Percentiles rank a stretch among this genome's conserved stretches.
Conservation (phyloP, 1,140 invertebrate genomes). For the Dryas iulia region DNA sequence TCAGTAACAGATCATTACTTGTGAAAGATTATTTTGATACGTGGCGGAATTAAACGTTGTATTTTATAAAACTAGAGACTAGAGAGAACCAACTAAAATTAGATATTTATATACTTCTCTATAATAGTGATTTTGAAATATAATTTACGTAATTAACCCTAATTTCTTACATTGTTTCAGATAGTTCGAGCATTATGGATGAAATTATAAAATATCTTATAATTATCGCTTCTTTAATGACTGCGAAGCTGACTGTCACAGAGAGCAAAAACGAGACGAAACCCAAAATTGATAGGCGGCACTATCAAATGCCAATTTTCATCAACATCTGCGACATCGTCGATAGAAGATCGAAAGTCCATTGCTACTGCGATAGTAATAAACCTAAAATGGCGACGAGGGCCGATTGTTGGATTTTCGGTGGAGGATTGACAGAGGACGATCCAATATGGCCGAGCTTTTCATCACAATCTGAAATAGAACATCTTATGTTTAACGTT, state of each 20-base stretch:
- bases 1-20: no score
- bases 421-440: slow-evolving; percentile 81
- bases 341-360: slow-evolving; percentile 69
- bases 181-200: slow-evolving; percentile 49
- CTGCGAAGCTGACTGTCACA: slow-evolving; percentile 58
- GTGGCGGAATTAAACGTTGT: no score
- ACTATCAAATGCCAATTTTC: slow-evolving; percentile 64
- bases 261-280: slow-evolving; percentile 66
- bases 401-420: slow-evolving; percentile 84
- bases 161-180: slow-evolving; percentile 59
- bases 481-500: slow-evolving; percentile 85
- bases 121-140: no score
- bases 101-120: no score
- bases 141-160: no score
- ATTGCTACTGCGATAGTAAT: slow-evolving; percentile 75
- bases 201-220: slow-evolving; percentile 65
- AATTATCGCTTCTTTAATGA: slow-evolving; percentile 66
- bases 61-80: no score
- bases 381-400: slow-evolving; percentile 65
- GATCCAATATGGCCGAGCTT: slow-evolving; percentile 87
- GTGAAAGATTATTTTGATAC: no score
- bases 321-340: slow-evolving; percentile 74
- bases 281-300: slow-evolving; percentile 56
- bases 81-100: no score
- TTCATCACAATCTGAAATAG: slow-evolving; percentile 84